A percentile compares a stretch with the other conserved stretches of the same genome.
Conservation (phyloP, 2,797 vertebrate genomes). For the Characodon lateralis region DNA sequence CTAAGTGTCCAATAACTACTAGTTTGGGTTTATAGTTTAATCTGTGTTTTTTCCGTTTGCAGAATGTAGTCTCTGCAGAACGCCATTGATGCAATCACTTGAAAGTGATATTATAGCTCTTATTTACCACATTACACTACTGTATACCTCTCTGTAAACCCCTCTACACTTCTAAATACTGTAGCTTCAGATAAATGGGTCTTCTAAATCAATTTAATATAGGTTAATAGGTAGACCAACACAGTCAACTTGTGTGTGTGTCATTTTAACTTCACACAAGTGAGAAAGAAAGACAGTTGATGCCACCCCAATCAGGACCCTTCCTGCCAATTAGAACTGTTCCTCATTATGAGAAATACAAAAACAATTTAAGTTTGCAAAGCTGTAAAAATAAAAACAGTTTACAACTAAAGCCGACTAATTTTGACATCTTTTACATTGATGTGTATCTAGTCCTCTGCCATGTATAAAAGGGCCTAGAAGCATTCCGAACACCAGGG, state of each 20-base stretch:
- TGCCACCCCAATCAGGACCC: background rate
- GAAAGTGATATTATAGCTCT: background rate
- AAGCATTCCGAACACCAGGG: background rate
- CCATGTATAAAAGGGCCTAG: background rate
- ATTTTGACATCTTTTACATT: background rate
- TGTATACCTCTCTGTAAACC: background rate
- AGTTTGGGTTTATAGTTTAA: conserved; percentile 1
- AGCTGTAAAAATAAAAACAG: too few relatives aligned
- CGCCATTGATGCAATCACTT: background rate
- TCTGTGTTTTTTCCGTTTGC: background rate
- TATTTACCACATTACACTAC: background rate
- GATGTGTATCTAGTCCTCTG: background rate
- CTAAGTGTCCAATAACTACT: background rate
- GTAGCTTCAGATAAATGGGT: background rate
- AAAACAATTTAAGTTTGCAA: background rate
- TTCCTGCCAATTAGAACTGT: background rate
- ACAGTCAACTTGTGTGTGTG: background rate
- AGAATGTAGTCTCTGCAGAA: background rate
- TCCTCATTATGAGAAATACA: background rate
- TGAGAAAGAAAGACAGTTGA: background rate
- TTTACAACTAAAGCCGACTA: background rate
- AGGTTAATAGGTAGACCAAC: background rate
- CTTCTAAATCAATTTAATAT: background rate
- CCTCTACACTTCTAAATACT: background rate
- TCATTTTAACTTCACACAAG: background rate